Conservation (phyloP, 2,113 vertebrate genomes). For the Podarcis cretensis region DNA sequence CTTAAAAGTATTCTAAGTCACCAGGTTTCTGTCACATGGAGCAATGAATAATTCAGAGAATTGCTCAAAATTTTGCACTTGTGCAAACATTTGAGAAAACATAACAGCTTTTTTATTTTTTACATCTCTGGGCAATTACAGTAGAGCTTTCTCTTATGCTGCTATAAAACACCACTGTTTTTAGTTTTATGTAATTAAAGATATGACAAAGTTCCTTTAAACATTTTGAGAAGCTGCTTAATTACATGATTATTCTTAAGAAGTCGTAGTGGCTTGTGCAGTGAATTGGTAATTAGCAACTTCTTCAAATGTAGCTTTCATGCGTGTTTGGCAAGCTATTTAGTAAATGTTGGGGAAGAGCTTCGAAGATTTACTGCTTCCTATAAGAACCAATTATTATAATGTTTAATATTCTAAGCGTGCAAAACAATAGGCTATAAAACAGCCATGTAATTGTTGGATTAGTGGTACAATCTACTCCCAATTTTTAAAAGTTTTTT, state of each 20-base stretch:
- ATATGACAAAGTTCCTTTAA: conserved; percentile 26
- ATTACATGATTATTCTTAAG: conserved; percentile 22
- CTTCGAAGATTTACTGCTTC: background rate
- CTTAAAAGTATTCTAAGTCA: background rate
- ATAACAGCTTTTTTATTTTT: background rate
- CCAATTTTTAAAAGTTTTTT: background rate
- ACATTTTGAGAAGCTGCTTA: conserved; percentile 13
- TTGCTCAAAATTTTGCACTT: background rate
- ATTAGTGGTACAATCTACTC: background rate
- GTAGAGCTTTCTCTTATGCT: background rate
- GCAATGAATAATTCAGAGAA: background rate
- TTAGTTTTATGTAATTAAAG: conserved; percentile 23
- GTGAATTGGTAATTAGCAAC: conserved; percentile 15
- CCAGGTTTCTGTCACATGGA: background rate
- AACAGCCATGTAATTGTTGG: background rate
- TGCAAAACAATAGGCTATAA: background rate
- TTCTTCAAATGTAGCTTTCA: conserved; percentile 10
- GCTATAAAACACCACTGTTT: background rate
- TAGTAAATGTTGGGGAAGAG: background rate
- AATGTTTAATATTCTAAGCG: background rate
- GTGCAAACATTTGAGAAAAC: background rate
- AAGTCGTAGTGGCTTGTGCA: conserved; percentile 1
- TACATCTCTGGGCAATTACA: background rate
- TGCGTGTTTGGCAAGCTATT: background rate
- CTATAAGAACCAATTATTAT: background rate